These are phyloP conservation scores for Phrixothrix hirtus DNA, from an alignment of 2,888 invertebrate genomes.

Conservation along the genomic window DNA sequence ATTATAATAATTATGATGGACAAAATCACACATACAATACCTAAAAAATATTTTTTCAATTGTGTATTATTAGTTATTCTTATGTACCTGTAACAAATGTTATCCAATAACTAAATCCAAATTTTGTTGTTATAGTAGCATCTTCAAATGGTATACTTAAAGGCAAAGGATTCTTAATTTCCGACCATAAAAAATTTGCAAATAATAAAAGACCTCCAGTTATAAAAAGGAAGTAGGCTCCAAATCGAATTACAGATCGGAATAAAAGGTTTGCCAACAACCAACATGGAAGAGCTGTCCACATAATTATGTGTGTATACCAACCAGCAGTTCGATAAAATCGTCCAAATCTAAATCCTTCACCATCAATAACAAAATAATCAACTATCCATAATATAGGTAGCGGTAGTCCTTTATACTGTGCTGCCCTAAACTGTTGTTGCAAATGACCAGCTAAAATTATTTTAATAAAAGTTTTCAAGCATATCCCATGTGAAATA, in stretches of 20 bases:
- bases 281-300: constrained; percentile 64
- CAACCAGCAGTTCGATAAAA: constrained; percentile 63
- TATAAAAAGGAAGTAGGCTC: constrained; percentile 57
- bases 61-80: too few species aligned
- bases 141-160: constrained; percentile 60
- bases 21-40: constrained; percentile 56
- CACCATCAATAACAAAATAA: constrained; percentile 65
- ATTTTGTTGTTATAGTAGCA: constrained; percentile 52
- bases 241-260: constrained; percentile 59
- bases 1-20: constrained; percentile 54
- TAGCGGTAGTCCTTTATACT: constrained; percentile 60
- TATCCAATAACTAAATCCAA: constrained; percentile 60
- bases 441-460: constrained; percentile 60
- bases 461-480: neutral
- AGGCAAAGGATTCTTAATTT: constrained; percentile 58
- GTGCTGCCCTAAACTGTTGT: constrained; percentile 60
- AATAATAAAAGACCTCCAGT: constrained; percentile 59
- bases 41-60: too few species aligned
- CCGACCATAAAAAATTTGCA: constrained; percentile 59
- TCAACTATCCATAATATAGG: constrained; percentile 66
- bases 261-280: constrained; percentile 60
- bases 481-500: neutral
- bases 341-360: constrained; percentile 62
- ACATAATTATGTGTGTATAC: constrained; percentile 62
- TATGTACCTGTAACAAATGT: constrained; percentile 57